Percentiles rank a stretch among this genome's conserved stretches.
These are phyloP conservation scores for Megaceryle alcyon DNA, from an alignment of 2,797 vertebrate genomes.

Conservation along the genomic window DNA sequence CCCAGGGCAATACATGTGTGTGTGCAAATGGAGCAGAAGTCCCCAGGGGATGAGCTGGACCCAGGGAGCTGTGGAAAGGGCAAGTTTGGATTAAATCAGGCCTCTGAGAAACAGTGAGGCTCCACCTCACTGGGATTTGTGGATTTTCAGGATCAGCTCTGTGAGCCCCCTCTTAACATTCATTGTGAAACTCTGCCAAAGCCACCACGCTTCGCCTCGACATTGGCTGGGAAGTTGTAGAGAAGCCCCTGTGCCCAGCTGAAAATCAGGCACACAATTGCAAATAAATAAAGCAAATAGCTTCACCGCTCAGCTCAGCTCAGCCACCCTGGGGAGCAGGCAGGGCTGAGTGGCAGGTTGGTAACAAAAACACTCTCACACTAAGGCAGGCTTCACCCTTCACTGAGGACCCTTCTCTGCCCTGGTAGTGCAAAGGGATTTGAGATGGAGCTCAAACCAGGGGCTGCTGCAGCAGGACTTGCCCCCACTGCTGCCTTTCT, in stretches of 20 bases:
- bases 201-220: not conserved
- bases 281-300: not conserved
- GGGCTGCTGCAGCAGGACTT: not conserved
- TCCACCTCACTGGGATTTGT: not conserved
- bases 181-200: not conserved
- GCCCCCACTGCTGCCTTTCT: not conserved
- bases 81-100: not conserved
- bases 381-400: not conserved
- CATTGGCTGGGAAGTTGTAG: not conserved
- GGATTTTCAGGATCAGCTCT: not conserved
- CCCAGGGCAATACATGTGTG: not conserved
- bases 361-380: not conserved
- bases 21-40: not conserved
- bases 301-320: not conserved
- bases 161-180: not conserved
- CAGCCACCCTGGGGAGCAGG: not conserved
- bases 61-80: not conserved
- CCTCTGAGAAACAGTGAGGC: not conserved
- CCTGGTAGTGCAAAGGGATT: not conserved
- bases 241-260: not conserved
- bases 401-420: fast-evolving
- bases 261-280: fast-evolving
- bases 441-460: fast-evolving
- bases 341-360: not conserved
- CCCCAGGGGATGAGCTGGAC: not conserved